Evolutionary conservation across 2,797 vertebrate genomes (phyloP), one percentile per base, ranked within the genome.

Genomic region (Amazonetta brasiliensis): DNA sequence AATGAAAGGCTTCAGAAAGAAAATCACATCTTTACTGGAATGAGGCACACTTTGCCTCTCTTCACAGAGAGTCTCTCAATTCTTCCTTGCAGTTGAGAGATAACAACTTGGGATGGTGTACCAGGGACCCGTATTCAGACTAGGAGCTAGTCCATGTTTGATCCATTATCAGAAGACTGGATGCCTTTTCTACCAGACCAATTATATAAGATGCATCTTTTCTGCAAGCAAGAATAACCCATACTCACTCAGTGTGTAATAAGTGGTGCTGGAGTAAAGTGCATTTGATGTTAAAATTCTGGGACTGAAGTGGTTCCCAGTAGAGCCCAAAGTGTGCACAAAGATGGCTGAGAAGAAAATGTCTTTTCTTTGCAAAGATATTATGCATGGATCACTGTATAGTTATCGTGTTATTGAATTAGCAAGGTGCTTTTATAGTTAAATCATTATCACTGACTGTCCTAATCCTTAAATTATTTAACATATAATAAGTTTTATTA

Each of bases 151-250:
- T 48, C 48, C 7, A 13, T 13, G 11, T 48, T 43, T 78, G 79
- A 55, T 31, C 21, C 12, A 30, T 18, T 39, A 25, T 26, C 56
- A 74, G 44, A 43, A 41, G 28, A 31, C 28, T 17, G 9, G 15
- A 23, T 69, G 13, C 21, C 31, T 71, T 76, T 84, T 44, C 39
- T 67, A 28, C 43, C 31, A 18, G 46, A 26, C 25, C 41, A 9
- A 1, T 31, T 41, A 12, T 4, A 52, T 0, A 2, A 43, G 30
- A 52, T 17, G 12, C 15, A 15, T 20, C n/a, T 20, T 2, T 75
- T 69, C 21, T 60, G 30, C 58, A 60, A 64, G 30, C 19, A 67
- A 30, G n/a, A 37, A 26, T 21, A 44, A 66, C 58, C 33, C 8
- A 8, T 0, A 0, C n/a, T 58, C 41, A n/a, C n/a, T 58, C 41